Percentiles rank a stretch among this genome's conserved stretches.
Conservation (phyloP, 2,113 vertebrate genomes). For the Myrmophylax atrothorax region DNA sequence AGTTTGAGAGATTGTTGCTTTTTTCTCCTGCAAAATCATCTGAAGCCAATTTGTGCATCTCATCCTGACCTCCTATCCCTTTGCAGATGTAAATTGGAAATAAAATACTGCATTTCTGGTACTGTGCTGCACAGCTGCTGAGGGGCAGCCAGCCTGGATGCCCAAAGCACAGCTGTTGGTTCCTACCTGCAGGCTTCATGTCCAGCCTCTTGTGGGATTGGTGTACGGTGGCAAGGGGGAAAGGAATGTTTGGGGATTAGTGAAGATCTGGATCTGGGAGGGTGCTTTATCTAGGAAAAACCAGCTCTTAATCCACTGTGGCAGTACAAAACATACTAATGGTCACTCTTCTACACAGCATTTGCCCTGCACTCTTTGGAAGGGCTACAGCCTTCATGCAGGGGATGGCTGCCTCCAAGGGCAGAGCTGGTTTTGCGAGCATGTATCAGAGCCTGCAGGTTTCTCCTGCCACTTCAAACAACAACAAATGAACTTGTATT, state of each 20-base stretch:
- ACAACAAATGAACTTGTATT: background rate
- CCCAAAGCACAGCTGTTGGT: background rate
- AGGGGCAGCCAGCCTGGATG: background rate
- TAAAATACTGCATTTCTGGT: background rate
- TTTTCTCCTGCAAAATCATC: background rate
- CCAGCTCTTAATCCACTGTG: background rate
- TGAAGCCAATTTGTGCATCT: background rate
- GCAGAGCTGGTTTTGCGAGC: background rate
- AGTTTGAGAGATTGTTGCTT: background rate
- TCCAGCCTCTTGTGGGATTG: background rate
- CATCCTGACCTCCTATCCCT: background rate
- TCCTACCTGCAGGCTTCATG: background rate
- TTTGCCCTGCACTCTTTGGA: accelerated
- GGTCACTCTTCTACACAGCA: accelerated
- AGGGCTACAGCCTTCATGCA: background rate
- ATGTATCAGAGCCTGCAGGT: background rate
- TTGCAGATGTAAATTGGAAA: background rate
- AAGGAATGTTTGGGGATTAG: background rate
- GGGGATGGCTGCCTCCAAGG: background rate
- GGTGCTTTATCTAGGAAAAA: background rate
- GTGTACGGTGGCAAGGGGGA: accelerated
- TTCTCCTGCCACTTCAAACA: background rate
- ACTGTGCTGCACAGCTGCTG: background rate
- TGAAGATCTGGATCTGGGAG: background rate
- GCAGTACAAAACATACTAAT: accelerated